phyloP scores from a whole-genome alignment of 2,113 vertebrate species.

The Arizona elegans region DNA sequence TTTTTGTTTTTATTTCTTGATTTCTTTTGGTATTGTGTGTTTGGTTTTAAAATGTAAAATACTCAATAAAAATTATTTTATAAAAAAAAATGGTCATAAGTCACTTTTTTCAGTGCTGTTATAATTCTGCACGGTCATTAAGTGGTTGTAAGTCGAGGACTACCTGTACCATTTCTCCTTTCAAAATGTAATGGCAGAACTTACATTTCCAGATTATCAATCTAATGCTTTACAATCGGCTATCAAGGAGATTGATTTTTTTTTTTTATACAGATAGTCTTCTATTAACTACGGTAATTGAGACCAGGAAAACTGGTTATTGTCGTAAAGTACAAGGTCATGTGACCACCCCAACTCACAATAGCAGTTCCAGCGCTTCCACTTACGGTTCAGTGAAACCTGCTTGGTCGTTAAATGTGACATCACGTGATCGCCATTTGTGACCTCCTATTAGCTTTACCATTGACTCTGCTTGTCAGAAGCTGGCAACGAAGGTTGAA shows the following conservation, averaged over 20 bases:
- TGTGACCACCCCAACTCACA: neutral
- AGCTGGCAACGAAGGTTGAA: neutral
- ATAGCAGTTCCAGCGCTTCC: no score
- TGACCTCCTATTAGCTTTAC: neutral
- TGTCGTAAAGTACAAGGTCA: neutral
- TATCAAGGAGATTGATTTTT: neutral
- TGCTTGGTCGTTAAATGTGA: neutral
- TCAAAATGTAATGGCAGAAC: neutral
- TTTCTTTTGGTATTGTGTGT: no score
- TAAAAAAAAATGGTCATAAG: no score
- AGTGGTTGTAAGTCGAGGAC: no score
- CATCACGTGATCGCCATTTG: neutral
- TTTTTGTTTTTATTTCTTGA: no score
- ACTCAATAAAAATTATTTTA: no score
- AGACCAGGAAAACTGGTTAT: neutral
- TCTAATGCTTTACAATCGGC: neutral
- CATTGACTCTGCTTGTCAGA: neutral
- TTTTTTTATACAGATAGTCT: no score
- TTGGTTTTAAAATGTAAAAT: no score
- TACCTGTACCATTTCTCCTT: neutral
- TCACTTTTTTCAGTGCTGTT: no score
- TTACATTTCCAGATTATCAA: neutral
- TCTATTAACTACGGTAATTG: neutral
- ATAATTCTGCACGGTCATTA: no score
- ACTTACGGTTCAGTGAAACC: neutral